phyloP scores from a whole-genome alignment of 64 coral and sea anemone genomes.

The Pocillopora verrucosa region DNA sequence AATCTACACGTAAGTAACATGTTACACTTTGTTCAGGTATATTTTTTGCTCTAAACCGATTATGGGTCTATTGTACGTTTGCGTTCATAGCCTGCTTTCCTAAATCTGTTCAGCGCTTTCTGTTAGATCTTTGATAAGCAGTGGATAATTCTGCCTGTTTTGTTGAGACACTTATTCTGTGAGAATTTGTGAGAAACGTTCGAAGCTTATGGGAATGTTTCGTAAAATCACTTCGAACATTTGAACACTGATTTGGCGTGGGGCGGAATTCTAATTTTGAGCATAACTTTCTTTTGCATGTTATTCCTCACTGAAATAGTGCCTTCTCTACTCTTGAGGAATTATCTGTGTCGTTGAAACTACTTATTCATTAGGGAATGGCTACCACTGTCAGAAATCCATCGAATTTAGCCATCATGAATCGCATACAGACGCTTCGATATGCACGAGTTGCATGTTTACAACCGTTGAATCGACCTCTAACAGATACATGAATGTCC shows the following conservation, averaged over 20 bases:
- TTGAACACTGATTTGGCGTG: not conserved
- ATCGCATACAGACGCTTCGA: too few species aligned
- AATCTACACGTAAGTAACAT: constrained; percentile 34
- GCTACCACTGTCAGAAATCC: too few species aligned
- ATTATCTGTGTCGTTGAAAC: too few species aligned
- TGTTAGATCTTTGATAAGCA: not conserved
- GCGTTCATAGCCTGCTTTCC: not conserved
- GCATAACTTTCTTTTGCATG: too few species aligned
- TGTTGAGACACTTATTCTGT: too few species aligned
- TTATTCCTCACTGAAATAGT: too few species aligned
- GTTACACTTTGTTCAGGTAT: not conserved
- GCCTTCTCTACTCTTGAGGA: too few species aligned
- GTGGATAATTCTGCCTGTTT: not conserved
- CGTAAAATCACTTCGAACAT: not conserved
- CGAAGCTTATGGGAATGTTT: not conserved
- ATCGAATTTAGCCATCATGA: too few species aligned
- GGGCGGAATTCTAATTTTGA: not conserved
- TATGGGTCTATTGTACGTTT: not conserved
- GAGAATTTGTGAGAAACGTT: not conserved
- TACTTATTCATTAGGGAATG: too few species aligned
- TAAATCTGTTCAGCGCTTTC: not conserved
- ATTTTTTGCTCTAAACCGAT: not conserved
- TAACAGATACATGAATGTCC: not conserved
- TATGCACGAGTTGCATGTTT: not conserved
- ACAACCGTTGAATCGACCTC: not conserved